Conservation (phyloP, 2,888 invertebrate species). For the Prionchulus punctatus region DNA sequence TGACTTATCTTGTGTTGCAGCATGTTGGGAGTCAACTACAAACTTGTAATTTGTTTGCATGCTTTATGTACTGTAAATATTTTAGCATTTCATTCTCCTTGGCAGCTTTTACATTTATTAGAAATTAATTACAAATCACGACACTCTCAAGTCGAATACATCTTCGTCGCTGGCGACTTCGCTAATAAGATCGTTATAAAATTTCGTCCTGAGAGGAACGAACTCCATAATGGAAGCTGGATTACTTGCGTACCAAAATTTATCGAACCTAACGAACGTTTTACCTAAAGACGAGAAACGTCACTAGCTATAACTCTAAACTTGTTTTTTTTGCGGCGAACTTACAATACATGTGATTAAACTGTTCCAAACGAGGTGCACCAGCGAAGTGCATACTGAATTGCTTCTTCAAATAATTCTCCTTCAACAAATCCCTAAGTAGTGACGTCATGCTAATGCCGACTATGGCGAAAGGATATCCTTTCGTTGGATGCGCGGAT, state of each 20-base stretch:
- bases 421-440: conserved; percentile 60
- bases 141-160: background rate
- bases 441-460: conserved; percentile 88
- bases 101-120: too few species aligned
- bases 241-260: conserved; percentile 76
- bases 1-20: too few species aligned
- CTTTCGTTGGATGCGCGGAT: conserved; percentile 18
- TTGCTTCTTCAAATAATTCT: conserved; percentile 69
- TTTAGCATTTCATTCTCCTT: too few species aligned
- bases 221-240: conserved; percentile 92
- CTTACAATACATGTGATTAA: conserved; percentile 75
- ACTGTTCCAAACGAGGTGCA: conserved; percentile 42
- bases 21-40: too few species aligned
- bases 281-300: conserved; percentile 41
- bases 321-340: background rate
- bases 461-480: conserved; percentile 43
- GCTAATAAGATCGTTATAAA: conserved; percentile 34
- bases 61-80: too few species aligned
- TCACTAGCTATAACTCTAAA: conserved; percentile 3
- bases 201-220: conserved; percentile 63
- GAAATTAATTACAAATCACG: background rate
- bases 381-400: conserved; percentile 58
- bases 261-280: conserved; percentile 80
- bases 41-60: too few species aligned
- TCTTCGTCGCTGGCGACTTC: background rate